Percentiles rank a stretch among this genome's conserved stretches.
phyloP scores from a whole-genome alignment of 2,113 vertebrate genomes.

The Halcyon senegalensis region DNA sequence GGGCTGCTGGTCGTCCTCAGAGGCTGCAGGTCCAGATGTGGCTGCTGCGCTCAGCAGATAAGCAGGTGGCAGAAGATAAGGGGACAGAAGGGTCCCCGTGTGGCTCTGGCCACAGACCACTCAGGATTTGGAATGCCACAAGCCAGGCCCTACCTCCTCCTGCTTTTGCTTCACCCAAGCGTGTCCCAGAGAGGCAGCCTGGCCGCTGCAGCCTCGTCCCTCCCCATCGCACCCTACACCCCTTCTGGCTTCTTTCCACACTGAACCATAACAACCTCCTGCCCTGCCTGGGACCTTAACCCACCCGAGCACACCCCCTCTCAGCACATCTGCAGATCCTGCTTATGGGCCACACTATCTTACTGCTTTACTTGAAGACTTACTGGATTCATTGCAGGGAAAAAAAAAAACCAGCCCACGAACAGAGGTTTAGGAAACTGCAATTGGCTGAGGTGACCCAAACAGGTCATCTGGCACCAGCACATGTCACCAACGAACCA shows the following conservation, averaged over 20 bases:
- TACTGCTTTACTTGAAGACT: neutral
- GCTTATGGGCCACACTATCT: fast-evolving
- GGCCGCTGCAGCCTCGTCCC: neutral
- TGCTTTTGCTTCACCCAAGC: neutral
- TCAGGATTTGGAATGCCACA: neutral
- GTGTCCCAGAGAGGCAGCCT: neutral
- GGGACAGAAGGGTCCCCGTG: neutral
- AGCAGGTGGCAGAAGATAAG: neutral
- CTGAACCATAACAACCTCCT: neutral
- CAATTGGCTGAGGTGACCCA: neutral
- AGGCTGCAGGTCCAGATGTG: neutral
- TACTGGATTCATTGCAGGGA: neutral
- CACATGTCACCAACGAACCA: neutral
- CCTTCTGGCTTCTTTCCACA: neutral
- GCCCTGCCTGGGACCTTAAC: neutral
- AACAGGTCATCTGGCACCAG: neutral
- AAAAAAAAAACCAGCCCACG: neutral
- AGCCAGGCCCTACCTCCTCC: neutral
- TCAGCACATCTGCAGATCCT: neutral
- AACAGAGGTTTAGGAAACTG: neutral
- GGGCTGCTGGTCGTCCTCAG: neutral
- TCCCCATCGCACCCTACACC: neutral
- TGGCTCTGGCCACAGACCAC: neutral
- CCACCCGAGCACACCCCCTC: neutral
- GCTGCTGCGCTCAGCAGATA: neutral